Conservation (phyloP, 1,140 invertebrate species). For the Physella acuta region DNA sequence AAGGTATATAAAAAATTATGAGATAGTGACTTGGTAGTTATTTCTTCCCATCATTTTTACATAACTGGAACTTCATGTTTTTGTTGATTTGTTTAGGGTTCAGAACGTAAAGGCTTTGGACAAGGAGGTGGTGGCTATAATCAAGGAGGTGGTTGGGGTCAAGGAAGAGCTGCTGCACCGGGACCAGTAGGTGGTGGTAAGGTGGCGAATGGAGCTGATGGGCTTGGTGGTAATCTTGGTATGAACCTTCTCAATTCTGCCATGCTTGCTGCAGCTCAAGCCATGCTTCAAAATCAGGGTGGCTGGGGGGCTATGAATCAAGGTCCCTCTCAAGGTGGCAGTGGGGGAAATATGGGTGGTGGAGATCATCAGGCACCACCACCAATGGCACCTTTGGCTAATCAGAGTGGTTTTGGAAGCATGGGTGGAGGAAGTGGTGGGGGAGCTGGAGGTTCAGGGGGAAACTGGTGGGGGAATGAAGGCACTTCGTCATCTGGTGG, state of each 20-base stretch:
- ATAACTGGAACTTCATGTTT: no score
- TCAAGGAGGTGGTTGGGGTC: slow-evolving; percentile 34
- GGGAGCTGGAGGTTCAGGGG: slow-evolving; percentile 1
- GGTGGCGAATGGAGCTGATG: slow-evolving; percentile 35
- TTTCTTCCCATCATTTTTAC: no score
- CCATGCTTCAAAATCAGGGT: slow-evolving; percentile 49
- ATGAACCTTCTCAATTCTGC: slow-evolving; percentile 51
- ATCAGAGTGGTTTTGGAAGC: slow-evolving; percentile 17
- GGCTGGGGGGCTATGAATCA: slow-evolving; percentile 45
- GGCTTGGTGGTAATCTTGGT: slow-evolving; percentile 38
- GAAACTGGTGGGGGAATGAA: slow-evolving; percentile 22
- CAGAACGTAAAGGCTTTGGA: slow-evolving; percentile 20
- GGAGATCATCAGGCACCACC: slow-evolving; percentile 18
- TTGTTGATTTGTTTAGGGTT: slow-evolving; percentile 16
- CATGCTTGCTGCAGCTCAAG: slow-evolving; percentile 55
- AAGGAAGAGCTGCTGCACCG: slow-evolving; percentile 34
- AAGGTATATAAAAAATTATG: slow-evolving; percentile 33
- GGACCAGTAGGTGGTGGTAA: slow-evolving; percentile 37
- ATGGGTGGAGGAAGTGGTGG: slow-evolving; percentile 23
- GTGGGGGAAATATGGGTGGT: slow-evolving; percentile 31
- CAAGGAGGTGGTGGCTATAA: slow-evolving; percentile 23
- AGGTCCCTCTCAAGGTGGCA: slow-evolving; percentile 36
- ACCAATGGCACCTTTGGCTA: slow-evolving; percentile 1
- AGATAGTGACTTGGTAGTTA: no score
- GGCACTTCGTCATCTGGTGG: slow-evolving; percentile 7